Percentiles rank a stretch among this genome's conserved stretches.
These are phyloP conservation scores for Euspilapteryx auroguttella DNA, from an alignment of 2,888 invertebrate genomes.

Conservation along the genomic window DNA sequence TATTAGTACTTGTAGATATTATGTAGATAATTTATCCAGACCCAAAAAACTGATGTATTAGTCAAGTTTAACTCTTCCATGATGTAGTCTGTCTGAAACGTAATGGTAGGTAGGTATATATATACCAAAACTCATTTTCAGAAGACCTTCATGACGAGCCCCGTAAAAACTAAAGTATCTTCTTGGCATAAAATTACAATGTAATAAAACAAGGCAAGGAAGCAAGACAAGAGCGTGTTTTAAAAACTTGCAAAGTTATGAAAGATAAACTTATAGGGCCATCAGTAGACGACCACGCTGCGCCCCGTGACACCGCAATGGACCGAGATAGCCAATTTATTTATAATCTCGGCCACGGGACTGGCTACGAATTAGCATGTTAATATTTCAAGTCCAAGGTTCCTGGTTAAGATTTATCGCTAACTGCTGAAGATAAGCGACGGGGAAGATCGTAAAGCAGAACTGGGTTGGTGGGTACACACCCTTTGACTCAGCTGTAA, in stretches of 20 bases:
- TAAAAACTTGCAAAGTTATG: conserved; percentile 45
- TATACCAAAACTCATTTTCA: conserved; percentile 1
- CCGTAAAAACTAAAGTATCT: conserved; percentile 38
- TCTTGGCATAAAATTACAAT: conserved; percentile 42
- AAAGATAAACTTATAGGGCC: conserved; percentile 44
- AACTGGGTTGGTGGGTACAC: conserved; percentile 18
- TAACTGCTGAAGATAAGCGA: conserved; percentile 48
- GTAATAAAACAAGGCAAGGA: conserved; percentile 18
- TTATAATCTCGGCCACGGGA: conserved; percentile 56
- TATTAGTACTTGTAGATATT: too few relatives aligned
- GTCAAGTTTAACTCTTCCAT: too few relatives aligned
- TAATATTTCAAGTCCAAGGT: conserved; percentile 59
- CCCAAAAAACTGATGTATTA: too few relatives aligned
- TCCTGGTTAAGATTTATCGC: conserved; percentile 52
- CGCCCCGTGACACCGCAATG: conserved; percentile 12
- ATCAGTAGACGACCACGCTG: conserved; percentile 21
- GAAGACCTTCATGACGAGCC: too few relatives aligned
- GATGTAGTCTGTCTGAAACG: too few relatives aligned
- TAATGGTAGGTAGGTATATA: too few relatives aligned
- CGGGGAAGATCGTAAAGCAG: conserved; percentile 46
- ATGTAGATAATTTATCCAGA: too few relatives aligned
- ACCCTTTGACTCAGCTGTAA: conserved; percentile 58
- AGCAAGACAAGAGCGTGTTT: conserved; percentile 19
- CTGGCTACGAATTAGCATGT: conserved; percentile 59
- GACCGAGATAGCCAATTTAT: conserved; percentile 42